phyloP scores from a whole-genome alignment of 1,140 invertebrate genomes.

The Rhopalosiphum maidis region DNA sequence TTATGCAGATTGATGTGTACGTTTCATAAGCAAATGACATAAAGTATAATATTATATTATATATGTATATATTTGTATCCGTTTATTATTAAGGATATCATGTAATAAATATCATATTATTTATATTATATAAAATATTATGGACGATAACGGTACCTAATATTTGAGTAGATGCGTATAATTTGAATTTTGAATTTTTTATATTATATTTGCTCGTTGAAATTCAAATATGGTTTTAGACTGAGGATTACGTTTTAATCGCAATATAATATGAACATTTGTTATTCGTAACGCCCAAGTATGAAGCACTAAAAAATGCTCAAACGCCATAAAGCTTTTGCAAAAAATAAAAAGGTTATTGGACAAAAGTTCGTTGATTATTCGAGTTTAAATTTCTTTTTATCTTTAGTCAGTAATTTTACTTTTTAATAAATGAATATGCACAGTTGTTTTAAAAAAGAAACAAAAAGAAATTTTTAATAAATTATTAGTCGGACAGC shows the following conservation, averaged over 20 bases:
- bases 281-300: background rate
- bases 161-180: background rate
- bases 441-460: background rate
- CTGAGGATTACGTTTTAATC: background rate
- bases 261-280: slow-evolving; percentile 4
- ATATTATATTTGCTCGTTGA: background rate
- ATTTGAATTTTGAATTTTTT: slow-evolving; percentile 13
- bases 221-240: slow-evolving; percentile 4
- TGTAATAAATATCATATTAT: background rate
- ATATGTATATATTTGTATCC: background rate
- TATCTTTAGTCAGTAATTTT: slow-evolving; percentile 20
- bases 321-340: background rate
- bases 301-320: background rate
- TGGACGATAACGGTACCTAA: background rate
- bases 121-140: background rate
- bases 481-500: slow-evolving; percentile 23
- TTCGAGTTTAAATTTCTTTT: slow-evolving; percentile 24
- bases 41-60: too few relatives aligned
- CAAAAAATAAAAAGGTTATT: slow-evolving; percentile 13
- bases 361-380: slow-evolving; percentile 32
- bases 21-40: too few relatives aligned
- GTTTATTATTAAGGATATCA: background rate
- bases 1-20: too few relatives aligned
- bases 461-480: slow-evolving; percentile 22
- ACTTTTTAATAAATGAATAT: slow-evolving; percentile 19